Percentiles rank a stretch among this genome's conserved stretches.
These are phyloP conservation scores for Atethmia centrago DNA, from an alignment of 2,888 invertebrate species.

Conservation along the genomic window DNA sequence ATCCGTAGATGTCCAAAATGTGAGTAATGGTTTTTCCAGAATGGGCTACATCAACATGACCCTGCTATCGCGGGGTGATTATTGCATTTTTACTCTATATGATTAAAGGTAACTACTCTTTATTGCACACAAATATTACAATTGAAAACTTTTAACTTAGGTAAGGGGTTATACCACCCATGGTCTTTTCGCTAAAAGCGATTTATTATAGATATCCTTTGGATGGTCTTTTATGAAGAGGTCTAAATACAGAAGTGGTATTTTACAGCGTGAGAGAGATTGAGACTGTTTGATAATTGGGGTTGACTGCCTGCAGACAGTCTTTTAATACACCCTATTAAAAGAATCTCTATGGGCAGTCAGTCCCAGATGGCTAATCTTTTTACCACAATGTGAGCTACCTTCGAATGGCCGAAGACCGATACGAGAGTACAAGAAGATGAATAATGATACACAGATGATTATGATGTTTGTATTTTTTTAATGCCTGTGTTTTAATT, in stretches of 20 bases:
- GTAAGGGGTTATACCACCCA: not conserved
- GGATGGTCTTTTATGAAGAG: not conserved
- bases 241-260: not conserved
- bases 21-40: not conserved
- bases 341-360: too few relatives aligned
- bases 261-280: not conserved
- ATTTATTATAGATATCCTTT: not conserved
- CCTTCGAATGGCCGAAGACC: not conserved
- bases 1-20: not conserved
- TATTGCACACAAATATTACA: not conserved
- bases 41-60: not conserved
- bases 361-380: not conserved
- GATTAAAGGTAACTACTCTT: not conserved
- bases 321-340: not conserved
- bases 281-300: not conserved
- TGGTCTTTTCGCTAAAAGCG: not conserved
- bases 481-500: slow-evolving; percentile 7
- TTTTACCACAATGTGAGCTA: not conserved
- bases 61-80: not conserved
- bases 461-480: too few relatives aligned
- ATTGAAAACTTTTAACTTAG: not conserved
- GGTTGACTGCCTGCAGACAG: not conserved
- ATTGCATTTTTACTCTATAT: not conserved
- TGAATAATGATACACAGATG: not conserved
- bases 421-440: not conserved